Conservation (phyloP, 2,888 invertebrate species). For the Ornithoptera priamus region DNA sequence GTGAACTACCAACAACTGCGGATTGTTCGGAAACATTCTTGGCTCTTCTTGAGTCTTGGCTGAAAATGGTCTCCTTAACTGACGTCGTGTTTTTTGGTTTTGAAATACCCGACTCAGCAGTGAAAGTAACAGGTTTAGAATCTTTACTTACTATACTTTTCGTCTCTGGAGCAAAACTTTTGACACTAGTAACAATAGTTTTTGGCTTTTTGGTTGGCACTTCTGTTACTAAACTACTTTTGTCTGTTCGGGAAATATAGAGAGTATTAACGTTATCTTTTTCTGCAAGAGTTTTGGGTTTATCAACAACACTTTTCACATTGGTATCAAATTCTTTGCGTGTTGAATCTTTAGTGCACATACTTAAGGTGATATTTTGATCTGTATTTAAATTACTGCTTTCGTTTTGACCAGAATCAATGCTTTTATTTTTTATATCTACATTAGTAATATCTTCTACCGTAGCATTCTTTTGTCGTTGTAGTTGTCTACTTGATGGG, state of each 20-base stretch:
- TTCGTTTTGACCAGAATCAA: constrained; percentile 1
- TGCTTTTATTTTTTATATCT: constrained; percentile 35
- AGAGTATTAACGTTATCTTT: background rate
- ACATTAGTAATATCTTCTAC: constrained; percentile 38
- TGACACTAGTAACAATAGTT: constrained; percentile 25
- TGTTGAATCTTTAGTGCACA: background rate
- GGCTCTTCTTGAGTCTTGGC: constrained; percentile 3
- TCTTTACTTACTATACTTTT: constrained; percentile 16
- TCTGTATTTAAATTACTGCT: background rate
- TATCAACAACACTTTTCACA: background rate
- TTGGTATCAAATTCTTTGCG: background rate
- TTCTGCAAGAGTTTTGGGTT: background rate
- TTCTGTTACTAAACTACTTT: constrained; percentile 3
- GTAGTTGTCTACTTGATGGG: constrained; percentile 44
- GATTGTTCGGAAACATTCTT: constrained; percentile 28
- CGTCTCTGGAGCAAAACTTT: background rate
- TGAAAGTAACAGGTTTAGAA: constrained; percentile 23
- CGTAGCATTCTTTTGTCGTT: constrained; percentile 48
- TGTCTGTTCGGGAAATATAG: background rate
- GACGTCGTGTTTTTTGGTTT: constrained; percentile 23
- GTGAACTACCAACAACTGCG: constrained; percentile 21
- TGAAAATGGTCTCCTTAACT: constrained; percentile 30
- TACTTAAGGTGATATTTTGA: constrained; percentile 4
- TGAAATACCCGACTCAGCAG: constrained; percentile 19
- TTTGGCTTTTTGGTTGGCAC: constrained; percentile 12